Evolutionary conservation across 2,888 invertebrate genomes (phyloP), one percentile per base, ranked within the genome.

Genomic region (Isotomurus palustris): DNA sequence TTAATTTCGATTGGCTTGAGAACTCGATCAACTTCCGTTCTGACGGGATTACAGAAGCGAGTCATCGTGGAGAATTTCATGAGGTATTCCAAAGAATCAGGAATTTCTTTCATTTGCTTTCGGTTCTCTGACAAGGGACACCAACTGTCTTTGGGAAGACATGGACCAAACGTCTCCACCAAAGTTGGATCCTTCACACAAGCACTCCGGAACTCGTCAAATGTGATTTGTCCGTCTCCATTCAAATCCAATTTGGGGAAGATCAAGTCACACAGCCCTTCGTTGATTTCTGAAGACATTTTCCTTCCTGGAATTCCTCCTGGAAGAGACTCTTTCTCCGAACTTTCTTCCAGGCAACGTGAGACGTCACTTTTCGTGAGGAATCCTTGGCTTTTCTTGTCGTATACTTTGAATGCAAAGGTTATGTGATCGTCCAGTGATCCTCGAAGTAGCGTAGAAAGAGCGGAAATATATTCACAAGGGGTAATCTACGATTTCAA

Each of bases 101-200:
- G n/a, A n/a, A n/a, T n/a, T n/a, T n/a, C n/a, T n/a, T n/a, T n/a
- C n/a, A n/a, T n/a, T n/a, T n/a, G n/a, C n/a, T n/a, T n/a, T n/a
- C n/a, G n/a, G n/a, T n/a, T n/a, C n/a, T n/a, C n/a, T n/a, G n/a
- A n/a, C n/a, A n/a, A n/a, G n/a, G n/a, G n/a, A n/a, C n/a, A n/a
- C n/a, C n/a, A n/a, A n/a, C n/a, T n/a, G n/a, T 43, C 5, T 24
- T 43, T 19, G 3, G 43, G 43, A 8, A 43, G 14, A 12, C 43
- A 43, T 5, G 24, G 12, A 8, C 43, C 43, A 4, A 43, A 14
- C 19, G 43, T 5, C 14, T 43, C 43, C 12, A 43, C 5, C 4
- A 43, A 19, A 5, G 43, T 43, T 17, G 43, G 43, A 22, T 43
- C 43, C 5, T 43, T 43, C 5, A 24, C 43, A 43, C 43, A 43